A percentile compares a stretch with the other conserved stretches of the same genome.
phyloP scores from a whole-genome alignment of 2,797 vertebrate genomes.

The Neopelma chrysocephalum region DNA sequence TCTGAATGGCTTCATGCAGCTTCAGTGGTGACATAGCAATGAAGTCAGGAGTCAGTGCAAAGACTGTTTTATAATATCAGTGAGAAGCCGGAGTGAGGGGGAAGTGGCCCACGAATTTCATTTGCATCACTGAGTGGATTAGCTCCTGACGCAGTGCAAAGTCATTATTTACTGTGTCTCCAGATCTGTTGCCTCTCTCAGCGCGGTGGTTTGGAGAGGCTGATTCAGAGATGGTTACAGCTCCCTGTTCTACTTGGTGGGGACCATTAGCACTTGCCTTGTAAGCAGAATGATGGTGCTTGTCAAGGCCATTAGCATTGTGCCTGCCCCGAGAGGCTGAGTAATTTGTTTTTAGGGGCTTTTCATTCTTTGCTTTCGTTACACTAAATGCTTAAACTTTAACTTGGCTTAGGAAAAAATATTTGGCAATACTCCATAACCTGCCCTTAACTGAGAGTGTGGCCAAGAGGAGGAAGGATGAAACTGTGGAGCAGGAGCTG shows the following conservation, averaged over 20 bases:
- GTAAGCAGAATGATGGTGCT: constrained; percentile 1
- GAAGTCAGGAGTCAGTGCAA: not conserved
- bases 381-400: not conserved
- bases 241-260: not conserved
- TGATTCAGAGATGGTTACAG: constrained; percentile 15
- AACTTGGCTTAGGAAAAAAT: not conserved
- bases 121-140: constrained; percentile 62
- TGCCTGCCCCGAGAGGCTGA: not conserved
- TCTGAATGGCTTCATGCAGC: constrained; percentile 6
- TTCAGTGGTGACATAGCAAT: not conserved
- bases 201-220: not conserved
- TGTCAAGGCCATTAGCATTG: not conserved
- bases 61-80: not conserved
- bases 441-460: not conserved
- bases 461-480: not conserved
- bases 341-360: not conserved
- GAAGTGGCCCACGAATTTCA: constrained; percentile 47
- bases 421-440: not conserved
- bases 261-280: not conserved
- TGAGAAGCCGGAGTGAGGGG: constrained; percentile 51
- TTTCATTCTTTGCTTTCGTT: not conserved
- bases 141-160: constrained; percentile 61
- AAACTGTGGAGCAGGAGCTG: too few relatives aligned
- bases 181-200: not conserved
- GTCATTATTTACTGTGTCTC: constrained; percentile 51